Evolutionary conservation across 2,888 invertebrate genomes (phyloP).

Genomic region (Drosophila pseudotalamancana): DNA sequence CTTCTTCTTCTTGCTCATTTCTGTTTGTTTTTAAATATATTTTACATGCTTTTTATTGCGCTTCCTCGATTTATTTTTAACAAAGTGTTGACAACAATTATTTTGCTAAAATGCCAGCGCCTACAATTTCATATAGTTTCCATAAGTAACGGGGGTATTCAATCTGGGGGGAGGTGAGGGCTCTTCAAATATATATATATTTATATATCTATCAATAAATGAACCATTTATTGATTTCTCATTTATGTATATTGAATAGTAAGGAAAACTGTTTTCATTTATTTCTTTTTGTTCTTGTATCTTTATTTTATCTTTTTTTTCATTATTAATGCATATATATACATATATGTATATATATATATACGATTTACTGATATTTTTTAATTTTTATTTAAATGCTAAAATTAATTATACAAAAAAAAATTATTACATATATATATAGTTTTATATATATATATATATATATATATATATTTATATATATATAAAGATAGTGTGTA

Average conservation of each 20-base stretch:
- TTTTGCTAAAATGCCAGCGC: conserved; percentile 43
- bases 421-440: conserved; percentile 13
- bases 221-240: too few relatives aligned
- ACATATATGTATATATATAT: conserved; percentile 35
- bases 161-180: conserved; percentile 5
- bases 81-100: conserved; percentile 51
- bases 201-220: not conserved
- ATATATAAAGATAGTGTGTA: conserved; percentile 7
- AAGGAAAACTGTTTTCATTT: conserved; percentile 53
- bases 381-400: conserved; percentile 62
- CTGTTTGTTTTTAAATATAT: conserved; percentile 20
- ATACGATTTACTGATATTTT: conserved; percentile 45
- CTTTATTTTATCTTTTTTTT: conserved; percentile 31
- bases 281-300: conserved; percentile 39
- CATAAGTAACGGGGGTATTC: not conserved
- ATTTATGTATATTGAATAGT: conserved; percentile 15
- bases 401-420: conserved; percentile 62
- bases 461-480: conserved; percentile 4
- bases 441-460: not conserved
- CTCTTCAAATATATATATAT: conserved; percentile 29
- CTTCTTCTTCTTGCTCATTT: not conserved
- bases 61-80: conserved; percentile 34
- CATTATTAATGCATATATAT: conserved; percentile 24
- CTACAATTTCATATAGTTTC: conserved; percentile 26
- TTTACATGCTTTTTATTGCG: conserved; percentile 31